Evolutionary conservation across 2,888 invertebrate genomes (phyloP).

Genomic region (Stratiomys singularior): DNA sequence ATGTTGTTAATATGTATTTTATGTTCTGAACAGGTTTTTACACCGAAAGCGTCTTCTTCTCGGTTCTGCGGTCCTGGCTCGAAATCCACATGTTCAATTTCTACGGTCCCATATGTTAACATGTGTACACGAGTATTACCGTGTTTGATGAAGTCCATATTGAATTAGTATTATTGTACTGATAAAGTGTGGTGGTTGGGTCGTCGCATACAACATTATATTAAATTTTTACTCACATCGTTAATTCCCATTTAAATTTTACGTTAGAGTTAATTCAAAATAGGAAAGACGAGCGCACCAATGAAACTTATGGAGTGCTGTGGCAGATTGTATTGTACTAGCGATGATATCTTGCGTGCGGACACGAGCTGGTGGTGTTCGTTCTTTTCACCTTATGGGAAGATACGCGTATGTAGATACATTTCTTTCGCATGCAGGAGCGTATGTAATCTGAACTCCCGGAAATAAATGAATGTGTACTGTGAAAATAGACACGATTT

Average conservation of each 20-base stretch:
- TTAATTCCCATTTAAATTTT: no score
- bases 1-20: constrained; percentile 21
- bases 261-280: no score
- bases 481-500: neutral
- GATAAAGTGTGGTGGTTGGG: constrained; percentile 11
- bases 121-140: constrained; percentile 19
- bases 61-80: constrained; percentile 46
- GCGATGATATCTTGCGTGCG: neutral
- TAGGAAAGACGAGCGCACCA: neutral
- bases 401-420: neutral
- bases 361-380: neutral
- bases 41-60: neutral
- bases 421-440: constrained; percentile 2
- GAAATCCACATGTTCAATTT: constrained; percentile 52
- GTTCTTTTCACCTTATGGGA: neutral
- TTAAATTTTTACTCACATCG: neutral
- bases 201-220: neutral
- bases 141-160: constrained; percentile 3
- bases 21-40: constrained; percentile 12
- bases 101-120: constrained; percentile 48
- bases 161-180: constrained; percentile 20
- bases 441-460: constrained; percentile 11
- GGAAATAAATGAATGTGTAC: constrained; percentile 21
- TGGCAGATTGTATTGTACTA: neutral
- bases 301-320: neutral